Evolutionary conservation across 2,113 vertebrate genomes (phyloP).

Genomic region (Brachypodius melanocephalos): DNA sequence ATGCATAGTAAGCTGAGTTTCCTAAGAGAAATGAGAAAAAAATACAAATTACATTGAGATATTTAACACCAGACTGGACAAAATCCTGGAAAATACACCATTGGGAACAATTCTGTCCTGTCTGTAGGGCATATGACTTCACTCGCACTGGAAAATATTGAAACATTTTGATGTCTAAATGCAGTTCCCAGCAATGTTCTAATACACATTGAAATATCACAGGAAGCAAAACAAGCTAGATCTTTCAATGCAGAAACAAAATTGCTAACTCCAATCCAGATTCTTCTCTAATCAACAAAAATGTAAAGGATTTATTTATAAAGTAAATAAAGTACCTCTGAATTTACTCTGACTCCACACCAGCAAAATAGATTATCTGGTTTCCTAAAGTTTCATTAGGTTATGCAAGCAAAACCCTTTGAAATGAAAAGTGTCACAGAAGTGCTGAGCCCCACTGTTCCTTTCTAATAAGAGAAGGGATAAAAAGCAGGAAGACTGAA

Average conservation of each 20-base stretch:
- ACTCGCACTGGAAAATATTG: background rate
- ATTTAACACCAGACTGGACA: background rate
- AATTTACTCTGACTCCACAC: background rate
- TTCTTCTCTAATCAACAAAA: background rate
- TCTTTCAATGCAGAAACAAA: background rate
- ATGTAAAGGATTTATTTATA: background rate
- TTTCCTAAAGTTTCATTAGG: constrained; percentile 36
- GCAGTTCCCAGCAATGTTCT: background rate
- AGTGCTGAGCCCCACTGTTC: constrained; percentile 37
- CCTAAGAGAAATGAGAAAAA: background rate
- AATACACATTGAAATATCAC: background rate
- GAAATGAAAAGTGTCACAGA: constrained; percentile 17
- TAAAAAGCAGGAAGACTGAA: background rate
- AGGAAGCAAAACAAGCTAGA: background rate
- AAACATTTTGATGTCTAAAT: background rate
- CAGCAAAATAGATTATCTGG: background rate
- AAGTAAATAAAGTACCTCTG: background rate
- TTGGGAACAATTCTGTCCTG: background rate
- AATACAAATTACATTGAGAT: background rate
- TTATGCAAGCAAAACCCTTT: constrained; percentile 23
- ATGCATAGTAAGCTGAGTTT: background rate
- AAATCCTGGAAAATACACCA: constrained; percentile 21
- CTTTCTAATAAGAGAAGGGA: background rate
- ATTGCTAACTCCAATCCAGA: background rate
- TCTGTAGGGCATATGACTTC: background rate